Evolutionary conservation across 2,797 vertebrate genomes (phyloP), one percentile per base, ranked within the genome.

Genomic region (Basileuterus tristriatus): DNA sequence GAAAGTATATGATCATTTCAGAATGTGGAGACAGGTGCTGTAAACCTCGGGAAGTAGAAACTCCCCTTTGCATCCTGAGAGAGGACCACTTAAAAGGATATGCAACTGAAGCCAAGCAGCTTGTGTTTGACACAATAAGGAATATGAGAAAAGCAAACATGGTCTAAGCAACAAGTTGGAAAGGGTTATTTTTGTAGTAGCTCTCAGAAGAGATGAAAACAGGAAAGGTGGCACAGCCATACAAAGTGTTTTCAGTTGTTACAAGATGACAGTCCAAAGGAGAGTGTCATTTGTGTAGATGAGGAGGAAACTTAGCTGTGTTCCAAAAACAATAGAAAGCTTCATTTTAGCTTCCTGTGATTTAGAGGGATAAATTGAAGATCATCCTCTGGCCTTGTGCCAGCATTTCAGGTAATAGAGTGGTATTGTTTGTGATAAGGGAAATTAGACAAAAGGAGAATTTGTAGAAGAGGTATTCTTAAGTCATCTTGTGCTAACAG

Each of bases 41-140:
- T n/a, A 46, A 32, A 32, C 37, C 9, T 62, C 52, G 69, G 41
- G 24, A 83, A 83, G 15, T 15, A 37, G 49, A 77, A 90, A 46
- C 21, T 53, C 12, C 8, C 8, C 14, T 76, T 82, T 62, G 20
- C 18, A 32, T 87, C 22, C 32, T 43, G 43, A 75, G 55, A 55
- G 32, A 18, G 47, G 9, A 89, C 41, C n/a, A 44, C 21, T 58
- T 50, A 59, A 30, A 76, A 49, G 19, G 9, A 27, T 37, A 18
- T 10, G 17, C 8, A 72, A 16, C 15, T 0, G 0, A 80, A 80
- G 47, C 41, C 11, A 58, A 64, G 18, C 0, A 0, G 36, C 29
- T 84, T 72, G 18, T 26, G 6, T 67, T 63, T 70, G 50, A 59
- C 11, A 16, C 12, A 24, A 22, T 5, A 72, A 70, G 39, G 17